A percentile compares a stretch with the other conserved stretches of the same genome.
Evolutionary conservation across 53 echinoderm and acorn worm genomes (phyloP).

Genomic region (Stichopus horrens): DNA sequence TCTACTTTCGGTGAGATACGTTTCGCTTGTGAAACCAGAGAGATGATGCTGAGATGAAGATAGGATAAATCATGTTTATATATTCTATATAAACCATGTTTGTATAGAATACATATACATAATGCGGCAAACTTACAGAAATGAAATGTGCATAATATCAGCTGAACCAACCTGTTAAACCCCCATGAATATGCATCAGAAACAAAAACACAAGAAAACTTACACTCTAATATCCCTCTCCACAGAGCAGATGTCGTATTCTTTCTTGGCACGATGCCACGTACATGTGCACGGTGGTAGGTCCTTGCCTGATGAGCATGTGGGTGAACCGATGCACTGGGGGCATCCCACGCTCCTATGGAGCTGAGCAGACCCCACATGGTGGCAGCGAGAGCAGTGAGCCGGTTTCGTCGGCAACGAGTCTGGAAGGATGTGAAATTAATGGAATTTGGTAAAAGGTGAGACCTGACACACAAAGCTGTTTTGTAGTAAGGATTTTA

Average conservation of each 20-base stretch:
- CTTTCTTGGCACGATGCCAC: constrained; percentile 4
- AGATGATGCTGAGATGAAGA: too few relatives aligned
- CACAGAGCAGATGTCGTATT: background rate
- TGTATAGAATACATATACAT: too few relatives aligned
- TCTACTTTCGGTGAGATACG: too few relatives aligned
- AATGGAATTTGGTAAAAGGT: background rate
- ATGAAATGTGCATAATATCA: too few relatives aligned
- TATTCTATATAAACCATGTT: too few relatives aligned
- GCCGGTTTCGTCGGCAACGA: constrained; percentile 45
- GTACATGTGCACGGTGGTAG: background rate
- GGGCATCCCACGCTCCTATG: constrained; percentile 61
- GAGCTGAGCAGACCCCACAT: constrained; percentile 48
- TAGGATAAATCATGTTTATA: too few relatives aligned
- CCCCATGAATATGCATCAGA: too few relatives aligned
- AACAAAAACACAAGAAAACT: background rate
- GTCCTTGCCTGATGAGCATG: constrained; percentile 22
- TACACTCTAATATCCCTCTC: constrained; percentile 16
- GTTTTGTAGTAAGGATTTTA: too few relatives aligned
- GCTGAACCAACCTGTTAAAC: too few relatives aligned
- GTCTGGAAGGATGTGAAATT: constrained; percentile 10
- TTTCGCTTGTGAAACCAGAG: too few relatives aligned
- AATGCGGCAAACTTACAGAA: too few relatives aligned
- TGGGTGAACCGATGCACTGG: constrained; percentile 30
- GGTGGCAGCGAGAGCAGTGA: constrained; percentile 56
- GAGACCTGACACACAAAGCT: too few relatives aligned